Conservation (phyloP, 2,888 invertebrate species). For the Drosophila melanosoma region DNA sequence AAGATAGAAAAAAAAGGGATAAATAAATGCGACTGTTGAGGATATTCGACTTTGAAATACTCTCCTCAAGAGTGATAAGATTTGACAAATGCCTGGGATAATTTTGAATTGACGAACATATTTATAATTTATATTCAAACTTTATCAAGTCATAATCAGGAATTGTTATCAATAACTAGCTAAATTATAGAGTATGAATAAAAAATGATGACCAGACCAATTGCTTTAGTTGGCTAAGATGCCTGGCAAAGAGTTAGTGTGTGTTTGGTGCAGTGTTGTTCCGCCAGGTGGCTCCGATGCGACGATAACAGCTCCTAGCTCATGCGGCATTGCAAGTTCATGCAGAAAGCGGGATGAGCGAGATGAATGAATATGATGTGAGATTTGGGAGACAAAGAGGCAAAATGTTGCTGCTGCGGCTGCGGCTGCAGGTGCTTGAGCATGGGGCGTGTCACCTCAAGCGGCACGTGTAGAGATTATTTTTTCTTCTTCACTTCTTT, state of each 20-base stretch:
- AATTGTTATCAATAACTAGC: background rate
- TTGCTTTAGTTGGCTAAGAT: slow-evolving; percentile 50
- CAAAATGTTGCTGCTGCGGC: slow-evolving; percentile 10
- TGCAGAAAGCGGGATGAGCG: slow-evolving; percentile 36
- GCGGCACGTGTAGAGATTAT: slow-evolving; percentile 75
- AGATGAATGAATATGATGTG: slow-evolving; percentile 28
- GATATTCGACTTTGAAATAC: slow-evolving; percentile 5
- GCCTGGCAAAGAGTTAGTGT: slow-evolving; percentile 14
- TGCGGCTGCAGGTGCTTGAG: slow-evolving; percentile 37
- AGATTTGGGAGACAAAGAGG: slow-evolving; percentile 7
- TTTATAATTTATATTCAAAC: background rate
- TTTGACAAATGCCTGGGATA: background rate
- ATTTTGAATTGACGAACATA: background rate
- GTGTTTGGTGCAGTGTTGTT: slow-evolving; percentile 53
- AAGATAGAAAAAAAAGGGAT: slow-evolving; percentile 4
- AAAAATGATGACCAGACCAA: slow-evolving; percentile 22
- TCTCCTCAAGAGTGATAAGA: background rate
- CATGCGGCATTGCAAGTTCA: slow-evolving; percentile 63
- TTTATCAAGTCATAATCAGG: background rate
- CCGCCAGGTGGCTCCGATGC: slow-evolving; percentile 72
- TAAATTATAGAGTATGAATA: slow-evolving; percentile 11
- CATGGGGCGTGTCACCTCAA: slow-evolving; percentile 59
- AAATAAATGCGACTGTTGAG: background rate
- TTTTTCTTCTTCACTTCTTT: slow-evolving; percentile 59
- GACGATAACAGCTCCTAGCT: slow-evolving; percentile 66